These are phyloP conservation scores for Phenganax stokvisi DNA, from an alignment of 92 coral and sea anemone species.

Conservation along the genomic window DNA sequence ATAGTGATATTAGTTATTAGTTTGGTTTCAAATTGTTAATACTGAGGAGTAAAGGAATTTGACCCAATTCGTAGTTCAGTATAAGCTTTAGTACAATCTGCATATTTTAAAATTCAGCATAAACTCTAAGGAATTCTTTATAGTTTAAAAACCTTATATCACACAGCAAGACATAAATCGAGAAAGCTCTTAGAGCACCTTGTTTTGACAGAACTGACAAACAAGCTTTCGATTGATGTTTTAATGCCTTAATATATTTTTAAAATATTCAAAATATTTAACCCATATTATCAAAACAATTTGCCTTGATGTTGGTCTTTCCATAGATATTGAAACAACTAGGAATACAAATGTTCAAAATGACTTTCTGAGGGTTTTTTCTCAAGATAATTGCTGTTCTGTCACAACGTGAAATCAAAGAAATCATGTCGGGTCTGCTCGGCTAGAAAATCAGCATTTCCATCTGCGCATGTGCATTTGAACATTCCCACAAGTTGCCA, in stretches of 20 bases:
- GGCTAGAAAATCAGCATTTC: neutral
- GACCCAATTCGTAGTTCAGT: too few relatives aligned
- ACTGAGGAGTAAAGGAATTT: neutral
- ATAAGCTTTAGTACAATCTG: too few relatives aligned
- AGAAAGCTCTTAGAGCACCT: neutral
- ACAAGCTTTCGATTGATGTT: too few relatives aligned
- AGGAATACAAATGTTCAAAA: slow-evolving; percentile 78
- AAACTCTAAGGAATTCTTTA: too few relatives aligned
- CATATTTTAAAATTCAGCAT: too few relatives aligned
- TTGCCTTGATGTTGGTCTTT: neutral
- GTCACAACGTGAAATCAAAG: too few relatives aligned
- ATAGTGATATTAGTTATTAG: neutral
- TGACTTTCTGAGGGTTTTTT: slow-evolving; percentile 33
- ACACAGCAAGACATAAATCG: neutral
- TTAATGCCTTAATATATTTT: too few relatives aligned
- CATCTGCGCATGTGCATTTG: neutral
- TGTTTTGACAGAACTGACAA: too few relatives aligned
- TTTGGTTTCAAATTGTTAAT: too few relatives aligned
- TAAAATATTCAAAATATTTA: too few relatives aligned
- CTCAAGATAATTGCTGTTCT: too few relatives aligned
- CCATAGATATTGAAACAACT: slow-evolving; percentile 85
- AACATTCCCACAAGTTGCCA: neutral
- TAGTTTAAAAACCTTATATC: neutral
- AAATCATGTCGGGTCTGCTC: neutral
- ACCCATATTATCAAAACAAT: too few relatives aligned